Percentiles rank a stretch among this genome's conserved stretches.
Evolutionary conservation across 2,113 vertebrate genomes (phyloP).

Genomic region (Poecilia latipinna): DNA sequence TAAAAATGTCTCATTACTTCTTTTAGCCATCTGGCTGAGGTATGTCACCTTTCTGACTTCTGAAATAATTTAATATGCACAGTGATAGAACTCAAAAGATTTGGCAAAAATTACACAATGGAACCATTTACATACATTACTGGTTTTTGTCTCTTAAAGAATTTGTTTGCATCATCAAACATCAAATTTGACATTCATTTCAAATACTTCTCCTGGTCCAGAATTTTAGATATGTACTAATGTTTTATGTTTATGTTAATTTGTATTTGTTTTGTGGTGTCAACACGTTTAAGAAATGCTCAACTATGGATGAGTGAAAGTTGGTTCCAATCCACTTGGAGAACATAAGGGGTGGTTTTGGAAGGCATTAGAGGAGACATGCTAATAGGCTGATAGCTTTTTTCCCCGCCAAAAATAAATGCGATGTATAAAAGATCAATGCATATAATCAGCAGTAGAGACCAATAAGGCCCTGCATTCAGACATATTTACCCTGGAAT

Average conservation of each 20-base stretch:
- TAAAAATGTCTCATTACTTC: neutral
- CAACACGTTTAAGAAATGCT: slow-evolving; percentile 33
- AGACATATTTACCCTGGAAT: slow-evolving; percentile 70
- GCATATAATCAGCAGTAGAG: slow-evolving; percentile 61
- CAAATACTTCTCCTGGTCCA: neutral
- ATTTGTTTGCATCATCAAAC: no score
- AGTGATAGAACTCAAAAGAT: no score
- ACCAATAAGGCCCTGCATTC: slow-evolving; percentile 54
- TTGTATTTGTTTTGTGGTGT: neutral
- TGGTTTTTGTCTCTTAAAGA: no score
- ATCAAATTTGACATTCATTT: no score
- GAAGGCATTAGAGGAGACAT: slow-evolving; percentile 29
- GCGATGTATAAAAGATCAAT: slow-evolving; percentile 49
- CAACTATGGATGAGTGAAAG: slow-evolving; percentile 52
- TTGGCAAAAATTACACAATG: no score
- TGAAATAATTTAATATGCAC: no score
- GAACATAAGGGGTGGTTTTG: slow-evolving; percentile 38
- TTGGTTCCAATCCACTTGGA: slow-evolving; percentile 52
- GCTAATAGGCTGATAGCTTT: slow-evolving; percentile 51
- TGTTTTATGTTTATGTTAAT: neutral
- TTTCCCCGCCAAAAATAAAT: slow-evolving; percentile 13
- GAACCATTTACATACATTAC: no score
- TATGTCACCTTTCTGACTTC: neutral
- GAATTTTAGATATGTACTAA: slow-evolving; percentile 58
- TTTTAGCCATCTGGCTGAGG: neutral